phyloP scores from a whole-genome alignment of 2,113 vertebrate species.

The Murina feae region DNA sequence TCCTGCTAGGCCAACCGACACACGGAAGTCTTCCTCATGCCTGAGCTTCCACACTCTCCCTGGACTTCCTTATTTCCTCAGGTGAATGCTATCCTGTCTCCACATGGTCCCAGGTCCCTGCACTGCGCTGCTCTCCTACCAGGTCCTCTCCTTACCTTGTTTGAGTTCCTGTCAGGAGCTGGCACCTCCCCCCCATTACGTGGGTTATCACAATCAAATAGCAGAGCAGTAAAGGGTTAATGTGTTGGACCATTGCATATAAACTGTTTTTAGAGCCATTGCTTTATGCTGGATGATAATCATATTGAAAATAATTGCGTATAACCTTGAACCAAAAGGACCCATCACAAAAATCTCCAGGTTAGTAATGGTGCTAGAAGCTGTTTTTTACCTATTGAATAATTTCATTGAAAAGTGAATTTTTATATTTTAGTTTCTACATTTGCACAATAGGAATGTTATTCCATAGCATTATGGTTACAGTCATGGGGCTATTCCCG shows the following conservation, averaged over 20 bases:
- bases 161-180: accelerated
- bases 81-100: accelerated
- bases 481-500: not conserved
- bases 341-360: not conserved
- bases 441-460: not conserved
- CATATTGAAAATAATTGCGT: not conserved
- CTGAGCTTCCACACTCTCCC: not conserved
- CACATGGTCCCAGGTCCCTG: accelerated
- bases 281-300: not conserved
- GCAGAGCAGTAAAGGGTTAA: not conserved
- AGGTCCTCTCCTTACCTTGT: accelerated
- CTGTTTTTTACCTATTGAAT: not conserved
- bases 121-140: not conserved
- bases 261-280: not conserved
- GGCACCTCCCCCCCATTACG: accelerated
- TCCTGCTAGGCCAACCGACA: too few relatives aligned
- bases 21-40: too few relatives aligned
- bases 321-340: not conserved
- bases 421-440: not conserved
- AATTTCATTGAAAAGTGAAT: not conserved
- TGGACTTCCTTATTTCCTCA: not conserved
- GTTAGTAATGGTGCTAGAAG: not conserved
- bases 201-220: not conserved
- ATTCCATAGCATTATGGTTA: not conserved
- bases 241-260: not conserved